A percentile compares a stretch with the other conserved stretches of the same genome.
phyloP scores from a whole-genome alignment of 2,797 vertebrate genomes.

The Chaetophractus vellerosus region DNA sequence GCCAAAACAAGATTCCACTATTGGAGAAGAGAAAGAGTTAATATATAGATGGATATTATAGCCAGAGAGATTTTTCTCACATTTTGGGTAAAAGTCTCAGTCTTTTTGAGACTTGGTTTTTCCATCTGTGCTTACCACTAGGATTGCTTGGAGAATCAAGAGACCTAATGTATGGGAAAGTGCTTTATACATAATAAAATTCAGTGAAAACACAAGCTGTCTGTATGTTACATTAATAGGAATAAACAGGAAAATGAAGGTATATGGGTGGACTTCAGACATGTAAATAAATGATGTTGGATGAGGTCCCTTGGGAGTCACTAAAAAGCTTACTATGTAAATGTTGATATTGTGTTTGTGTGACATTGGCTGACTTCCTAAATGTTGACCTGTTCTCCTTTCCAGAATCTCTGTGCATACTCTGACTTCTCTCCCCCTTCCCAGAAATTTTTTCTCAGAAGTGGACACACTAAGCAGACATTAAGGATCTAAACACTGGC shows the following conservation, averaged over 20 bases:
- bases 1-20: not conserved
- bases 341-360: not conserved
- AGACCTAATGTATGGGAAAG: not conserved
- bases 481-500: not conserved
- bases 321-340: not conserved
- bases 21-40: not conserved
- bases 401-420: not conserved
- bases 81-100: not conserved
- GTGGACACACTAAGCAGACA: not conserved
- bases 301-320: not conserved
- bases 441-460: not conserved
- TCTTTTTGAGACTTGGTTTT: not conserved
- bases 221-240: not conserved
- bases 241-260: not conserved
- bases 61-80: not conserved
- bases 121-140: not conserved
- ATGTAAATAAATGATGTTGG: conserved; percentile 10
- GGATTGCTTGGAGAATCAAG: not conserved
- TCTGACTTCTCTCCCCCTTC: not conserved
- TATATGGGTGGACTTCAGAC: not conserved
- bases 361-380: not conserved
- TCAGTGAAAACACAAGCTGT: not conserved
- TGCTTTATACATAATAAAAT: conserved; percentile 22
- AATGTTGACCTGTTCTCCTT: conserved; percentile 17
- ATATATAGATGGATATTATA: not conserved